Percentiles rank a stretch among this genome's conserved stretches.
Conservation (phyloP, 2,113 vertebrate genomes). For the Microcebus jonahi region DNA sequence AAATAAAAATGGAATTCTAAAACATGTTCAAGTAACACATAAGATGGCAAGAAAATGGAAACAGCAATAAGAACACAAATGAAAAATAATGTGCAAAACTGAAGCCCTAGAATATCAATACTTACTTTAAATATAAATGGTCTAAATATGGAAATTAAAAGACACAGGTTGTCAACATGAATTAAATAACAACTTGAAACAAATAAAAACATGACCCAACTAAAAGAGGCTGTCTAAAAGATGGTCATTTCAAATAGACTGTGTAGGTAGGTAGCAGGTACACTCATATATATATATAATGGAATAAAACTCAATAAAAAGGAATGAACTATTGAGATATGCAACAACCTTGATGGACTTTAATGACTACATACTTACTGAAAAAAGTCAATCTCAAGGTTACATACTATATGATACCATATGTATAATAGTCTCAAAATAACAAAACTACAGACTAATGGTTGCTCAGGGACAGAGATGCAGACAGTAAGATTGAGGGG, state of each 20-base stretch:
- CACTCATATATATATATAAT: not conserved
- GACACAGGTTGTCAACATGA: not conserved
- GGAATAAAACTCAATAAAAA: not conserved
- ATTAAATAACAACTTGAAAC: not conserved
- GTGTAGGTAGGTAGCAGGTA: not conserved
- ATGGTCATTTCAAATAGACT: not conserved
- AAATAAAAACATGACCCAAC: not conserved
- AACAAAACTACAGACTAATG: not conserved
- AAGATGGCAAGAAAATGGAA: not conserved
- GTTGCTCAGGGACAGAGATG: accelerated
- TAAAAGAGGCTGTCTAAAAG: not conserved
- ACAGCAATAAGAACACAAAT: not conserved
- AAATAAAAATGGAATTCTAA: not conserved
- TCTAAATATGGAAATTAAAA: not conserved
- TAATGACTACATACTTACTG: not conserved
- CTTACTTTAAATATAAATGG: not conserved
- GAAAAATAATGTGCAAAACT: not conserved
- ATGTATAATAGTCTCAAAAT: not conserved
- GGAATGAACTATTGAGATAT: not conserved
- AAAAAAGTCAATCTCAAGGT: not conserved
- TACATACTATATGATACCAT: not conserved
- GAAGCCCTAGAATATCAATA: not conserved
- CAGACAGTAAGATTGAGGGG: accelerated
- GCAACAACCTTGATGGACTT: not conserved
- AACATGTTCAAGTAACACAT: not conserved